Evolutionary conservation across 2,113 vertebrate species (phyloP), one percentile per base, ranked within the genome.

Genomic region (Solenodon paradoxus): DNA sequence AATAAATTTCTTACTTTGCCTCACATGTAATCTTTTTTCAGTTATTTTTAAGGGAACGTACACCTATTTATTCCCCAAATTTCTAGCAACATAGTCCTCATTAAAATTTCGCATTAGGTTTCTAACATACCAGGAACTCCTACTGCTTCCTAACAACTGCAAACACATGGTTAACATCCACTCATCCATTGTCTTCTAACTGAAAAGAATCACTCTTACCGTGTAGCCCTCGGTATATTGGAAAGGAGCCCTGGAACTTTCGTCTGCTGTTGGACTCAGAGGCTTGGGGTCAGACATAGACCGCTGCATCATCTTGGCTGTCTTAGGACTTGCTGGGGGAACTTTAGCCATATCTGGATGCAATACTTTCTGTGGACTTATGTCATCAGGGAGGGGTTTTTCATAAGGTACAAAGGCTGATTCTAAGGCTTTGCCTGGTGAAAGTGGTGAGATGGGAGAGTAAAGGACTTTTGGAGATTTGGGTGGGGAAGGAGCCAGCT

Each of bases 201-300:
- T 94, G 84, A 97, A 91, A 89, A n/a, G 89, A 98, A 94, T 90
- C 83, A 98, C 95, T 97, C 99, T 99, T 99, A 99, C 99, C 98
- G 99, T 98, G 97, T 99, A 99, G 97, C 98, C 98, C 95, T 99
- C 99, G 96, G 98, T 98, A 97, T 99, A 99, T 96, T 99, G 99
- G 98, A 99, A 99, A 97, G 99, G 98, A 97, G 98, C 97, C 98
- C 99, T 99, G 97, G 98, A 98, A 96, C 98, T 98, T 97, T 99
- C 99, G 90, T 99, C 99, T 96, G 99, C 99, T 92, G 99, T 98
- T 72, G 99, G 99, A 98, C 99, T 99, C 95, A 99, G 98, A 95
- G 99, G 99, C 97, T 99, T 99, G 86, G 99, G 99, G 98, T 99
- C 99, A 98, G 99, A 99, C 96, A 99, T 97, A 97, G 99, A 99